These are phyloP conservation scores for Neodiprion lecontei DNA, from an alignment of 1,140 invertebrate genomes.

Conservation along the genomic window DNA sequence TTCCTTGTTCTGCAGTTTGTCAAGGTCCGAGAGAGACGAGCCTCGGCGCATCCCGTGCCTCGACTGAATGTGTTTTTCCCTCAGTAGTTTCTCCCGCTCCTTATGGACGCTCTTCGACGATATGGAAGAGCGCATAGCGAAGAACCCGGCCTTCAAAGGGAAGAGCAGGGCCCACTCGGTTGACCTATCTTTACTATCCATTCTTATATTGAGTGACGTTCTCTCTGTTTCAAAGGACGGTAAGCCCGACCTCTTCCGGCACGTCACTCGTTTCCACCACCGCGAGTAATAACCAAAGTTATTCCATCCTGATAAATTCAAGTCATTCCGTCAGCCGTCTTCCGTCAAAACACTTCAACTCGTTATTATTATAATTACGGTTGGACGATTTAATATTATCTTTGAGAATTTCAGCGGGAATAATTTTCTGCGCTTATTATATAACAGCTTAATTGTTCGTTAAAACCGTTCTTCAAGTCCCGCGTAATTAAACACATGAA, in stretches of 20 bases:
- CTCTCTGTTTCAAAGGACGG: not conserved
- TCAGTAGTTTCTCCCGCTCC: constrained; percentile 38
- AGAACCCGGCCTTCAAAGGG: constrained; percentile 66
- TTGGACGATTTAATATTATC: too few relatives aligned
- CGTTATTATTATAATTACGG: too few relatives aligned
- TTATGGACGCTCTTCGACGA: constrained; percentile 51
- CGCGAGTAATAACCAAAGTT: not conserved
- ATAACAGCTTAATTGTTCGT: too few relatives aligned
- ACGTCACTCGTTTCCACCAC: not conserved
- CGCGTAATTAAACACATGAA: too few relatives aligned
- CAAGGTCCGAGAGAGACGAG: constrained; percentile 75
- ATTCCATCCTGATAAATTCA: not conserved
- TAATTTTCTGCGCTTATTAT: too few relatives aligned
- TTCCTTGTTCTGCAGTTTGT: constrained; percentile 63
- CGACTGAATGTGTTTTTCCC: constrained; percentile 40
- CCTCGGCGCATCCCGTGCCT: constrained; percentile 69
- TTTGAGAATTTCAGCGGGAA: too few relatives aligned
- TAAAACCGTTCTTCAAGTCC: too few relatives aligned
- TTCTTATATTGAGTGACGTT: constrained; percentile 23
- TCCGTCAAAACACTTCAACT: too few relatives aligned
- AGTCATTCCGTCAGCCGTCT: too few relatives aligned
- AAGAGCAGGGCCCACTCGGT: constrained; percentile 68
- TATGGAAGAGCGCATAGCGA: constrained; percentile 65
- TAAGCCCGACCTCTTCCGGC: not conserved
- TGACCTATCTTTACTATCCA: constrained; percentile 53